phyloP scores from a whole-genome alignment of 2,113 vertebrate genomes.

The Malurus alboscapulatus region DNA sequence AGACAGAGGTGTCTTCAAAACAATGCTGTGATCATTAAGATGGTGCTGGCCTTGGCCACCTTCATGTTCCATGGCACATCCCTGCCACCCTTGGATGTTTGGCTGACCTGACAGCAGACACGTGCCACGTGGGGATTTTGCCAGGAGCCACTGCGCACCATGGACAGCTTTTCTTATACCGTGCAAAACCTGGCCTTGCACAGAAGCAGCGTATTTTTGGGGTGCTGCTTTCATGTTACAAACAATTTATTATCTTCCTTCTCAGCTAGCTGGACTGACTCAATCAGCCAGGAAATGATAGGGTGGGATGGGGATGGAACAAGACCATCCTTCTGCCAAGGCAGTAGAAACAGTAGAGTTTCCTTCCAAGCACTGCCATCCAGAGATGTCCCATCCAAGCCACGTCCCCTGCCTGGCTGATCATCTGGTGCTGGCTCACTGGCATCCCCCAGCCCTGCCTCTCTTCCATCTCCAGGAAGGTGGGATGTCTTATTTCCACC shows the following conservation, averaged over 20 bases:
- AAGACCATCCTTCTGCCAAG: not conserved
- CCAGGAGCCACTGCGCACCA: not conserved
- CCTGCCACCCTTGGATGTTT: not conserved
- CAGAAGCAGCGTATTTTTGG: not conserved
- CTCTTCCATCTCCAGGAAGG: not conserved
- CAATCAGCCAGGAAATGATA: not conserved
- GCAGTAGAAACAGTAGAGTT: not conserved
- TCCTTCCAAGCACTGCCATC: not conserved
- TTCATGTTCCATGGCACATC: fast-evolving
- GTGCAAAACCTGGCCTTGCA: not conserved
- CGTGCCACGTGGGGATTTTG: not conserved
- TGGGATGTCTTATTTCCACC: not conserved
- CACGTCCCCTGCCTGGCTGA: not conserved
- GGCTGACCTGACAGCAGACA: not conserved
- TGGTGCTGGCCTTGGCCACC: not conserved
- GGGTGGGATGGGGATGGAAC: not conserved
- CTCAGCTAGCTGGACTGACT: not conserved
- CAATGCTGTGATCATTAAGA: fast-evolving
- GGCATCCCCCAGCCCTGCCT: not conserved
- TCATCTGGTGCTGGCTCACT: not conserved
- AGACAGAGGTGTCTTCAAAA: not conserved
- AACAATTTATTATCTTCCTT: not conserved
- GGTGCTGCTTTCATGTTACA: not conserved
- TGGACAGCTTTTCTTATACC: not conserved
- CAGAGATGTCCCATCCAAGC: not conserved